phyloP scores from a whole-genome alignment of 2,888 invertebrate species.

The Trissolcus brochymenae region DNA sequence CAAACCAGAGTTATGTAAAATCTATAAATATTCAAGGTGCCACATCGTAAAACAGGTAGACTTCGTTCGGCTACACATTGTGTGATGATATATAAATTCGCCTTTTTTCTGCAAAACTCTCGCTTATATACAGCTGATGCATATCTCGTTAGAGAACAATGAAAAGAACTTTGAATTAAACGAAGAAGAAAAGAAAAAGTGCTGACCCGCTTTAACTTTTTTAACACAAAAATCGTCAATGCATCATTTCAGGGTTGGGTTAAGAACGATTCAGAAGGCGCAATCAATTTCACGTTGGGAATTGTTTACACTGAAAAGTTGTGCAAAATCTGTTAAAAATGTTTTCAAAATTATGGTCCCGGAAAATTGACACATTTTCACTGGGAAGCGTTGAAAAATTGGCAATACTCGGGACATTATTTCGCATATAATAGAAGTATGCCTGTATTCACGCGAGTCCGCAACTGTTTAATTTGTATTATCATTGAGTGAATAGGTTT shows the following conservation, averaged over 20 bases:
- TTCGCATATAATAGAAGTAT: conserved; percentile 21
- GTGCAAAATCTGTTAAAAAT: background rate
- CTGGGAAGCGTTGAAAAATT: conserved; percentile 17
- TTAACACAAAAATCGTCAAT: conserved; percentile 37
- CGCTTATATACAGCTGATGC: conserved; percentile 17
- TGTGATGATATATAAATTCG: background rate
- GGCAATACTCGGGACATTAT: background rate
- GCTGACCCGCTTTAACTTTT: conserved; percentile 38
- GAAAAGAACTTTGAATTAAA: conserved; percentile 52
- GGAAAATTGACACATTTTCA: conserved; percentile 7
- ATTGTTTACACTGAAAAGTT: background rate
- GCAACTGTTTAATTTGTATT: conserved; percentile 43
- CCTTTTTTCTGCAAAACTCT: background rate
- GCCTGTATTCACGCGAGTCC: conserved; percentile 36
- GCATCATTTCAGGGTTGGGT: conserved; percentile 14
- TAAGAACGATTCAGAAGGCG: background rate
- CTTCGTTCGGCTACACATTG: background rate
- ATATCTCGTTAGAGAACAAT: conserved; percentile 51
- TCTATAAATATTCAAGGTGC: no score
- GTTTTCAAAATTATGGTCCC: background rate
- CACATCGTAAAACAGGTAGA: background rate
- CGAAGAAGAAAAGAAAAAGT: conserved; percentile 40
- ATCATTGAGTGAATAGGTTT: conserved; percentile 39
- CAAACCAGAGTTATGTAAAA: no score
- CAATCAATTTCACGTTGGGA: background rate